Evolutionary conservation across 2,888 invertebrate genomes (phyloP).

Genomic region (Pandemis cinnamomeana): DNA sequence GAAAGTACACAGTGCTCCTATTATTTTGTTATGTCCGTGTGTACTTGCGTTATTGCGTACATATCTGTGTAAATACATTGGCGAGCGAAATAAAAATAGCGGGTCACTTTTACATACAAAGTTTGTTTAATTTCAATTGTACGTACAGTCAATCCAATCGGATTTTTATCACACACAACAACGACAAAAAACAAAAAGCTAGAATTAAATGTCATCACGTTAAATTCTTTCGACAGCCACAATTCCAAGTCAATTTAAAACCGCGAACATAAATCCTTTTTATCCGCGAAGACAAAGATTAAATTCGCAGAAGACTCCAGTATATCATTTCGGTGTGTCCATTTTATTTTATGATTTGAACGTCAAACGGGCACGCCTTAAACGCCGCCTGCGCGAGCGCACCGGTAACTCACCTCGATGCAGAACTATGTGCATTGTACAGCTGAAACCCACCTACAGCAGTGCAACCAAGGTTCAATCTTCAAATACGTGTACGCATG

Average conservation of each 20-base stretch:
- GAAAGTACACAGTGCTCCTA: background rate
- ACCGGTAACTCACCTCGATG: background rate
- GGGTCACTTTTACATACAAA: no score
- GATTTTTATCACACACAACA: no score
- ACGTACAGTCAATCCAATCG: no score
- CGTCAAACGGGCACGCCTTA: background rate
- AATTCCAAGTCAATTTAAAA: no score
- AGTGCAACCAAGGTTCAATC: background rate
- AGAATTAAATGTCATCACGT: background rate
- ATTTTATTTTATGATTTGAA: slow-evolving; percentile 14
- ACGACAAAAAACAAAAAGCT: background rate
- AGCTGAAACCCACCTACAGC: background rate
- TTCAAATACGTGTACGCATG: background rate
- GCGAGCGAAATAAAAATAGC: no score
- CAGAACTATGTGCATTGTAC: background rate
- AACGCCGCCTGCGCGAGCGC: background rate
- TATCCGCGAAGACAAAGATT: background rate
- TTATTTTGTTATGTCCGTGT: background rate
- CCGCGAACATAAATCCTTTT: background rate
- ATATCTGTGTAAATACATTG: no score
- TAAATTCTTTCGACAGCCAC: no score
- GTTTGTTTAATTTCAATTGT: no score
- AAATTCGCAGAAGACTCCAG: slow-evolving; percentile 10
- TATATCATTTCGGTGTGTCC: slow-evolving; percentile 16
- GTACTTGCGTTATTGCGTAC: background rate